These are phyloP conservation scores for Peromyscus eremicus DNA, from an alignment of 2,797 vertebrate genomes.

Conservation along the genomic window DNA sequence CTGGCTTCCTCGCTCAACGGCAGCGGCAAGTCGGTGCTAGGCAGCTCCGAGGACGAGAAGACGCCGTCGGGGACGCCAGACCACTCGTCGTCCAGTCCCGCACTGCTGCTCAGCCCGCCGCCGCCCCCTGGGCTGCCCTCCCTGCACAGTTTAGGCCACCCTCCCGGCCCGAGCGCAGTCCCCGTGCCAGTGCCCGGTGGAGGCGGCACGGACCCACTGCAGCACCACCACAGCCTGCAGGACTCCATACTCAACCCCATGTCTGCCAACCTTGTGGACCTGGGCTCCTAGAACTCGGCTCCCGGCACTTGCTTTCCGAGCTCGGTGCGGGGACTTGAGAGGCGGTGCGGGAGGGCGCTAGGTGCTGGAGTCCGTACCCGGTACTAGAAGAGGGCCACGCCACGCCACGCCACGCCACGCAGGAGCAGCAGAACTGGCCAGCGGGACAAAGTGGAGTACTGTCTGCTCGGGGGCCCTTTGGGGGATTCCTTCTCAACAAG, in stretches of 20 bases:
- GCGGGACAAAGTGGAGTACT: background rate
- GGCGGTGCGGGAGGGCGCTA: background rate
- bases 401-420: background rate
- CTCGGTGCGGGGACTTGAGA: background rate
- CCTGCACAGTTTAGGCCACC: slow-evolving; percentile 96
- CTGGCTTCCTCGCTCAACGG: slow-evolving; percentile 98
- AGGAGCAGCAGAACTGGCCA: background rate
- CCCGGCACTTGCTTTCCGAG: background rate
- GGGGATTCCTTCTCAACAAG: slow-evolving; percentile 20
- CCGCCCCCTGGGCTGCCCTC: slow-evolving; percentile 92
- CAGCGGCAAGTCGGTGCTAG: slow-evolving; percentile 98
- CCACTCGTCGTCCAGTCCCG: slow-evolving; percentile 96
- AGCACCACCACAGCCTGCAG: slow-evolving; percentile 96
- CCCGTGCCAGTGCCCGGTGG: slow-evolving; percentile 89
- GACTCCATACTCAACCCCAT: slow-evolving; percentile 99
- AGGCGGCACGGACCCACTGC: slow-evolving; percentile 92
- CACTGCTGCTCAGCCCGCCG: slow-evolving; percentile 94
- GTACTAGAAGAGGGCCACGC: slow-evolving; percentile 35
- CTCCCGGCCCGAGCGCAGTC: slow-evolving; percentile 98
- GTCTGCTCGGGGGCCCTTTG: slow-evolving; percentile 8
- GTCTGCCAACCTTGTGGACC: slow-evolving; percentile 98
- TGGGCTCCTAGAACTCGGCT: slow-evolving; percentile 94
- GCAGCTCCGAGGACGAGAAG: slow-evolving; percentile 99
- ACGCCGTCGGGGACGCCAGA: slow-evolving; percentile 97
- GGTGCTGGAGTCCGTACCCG: background rate